Base-by-base conservation (phyloP, 2,888 invertebrate genomes). In the Gerosis bhagava region DNA sequence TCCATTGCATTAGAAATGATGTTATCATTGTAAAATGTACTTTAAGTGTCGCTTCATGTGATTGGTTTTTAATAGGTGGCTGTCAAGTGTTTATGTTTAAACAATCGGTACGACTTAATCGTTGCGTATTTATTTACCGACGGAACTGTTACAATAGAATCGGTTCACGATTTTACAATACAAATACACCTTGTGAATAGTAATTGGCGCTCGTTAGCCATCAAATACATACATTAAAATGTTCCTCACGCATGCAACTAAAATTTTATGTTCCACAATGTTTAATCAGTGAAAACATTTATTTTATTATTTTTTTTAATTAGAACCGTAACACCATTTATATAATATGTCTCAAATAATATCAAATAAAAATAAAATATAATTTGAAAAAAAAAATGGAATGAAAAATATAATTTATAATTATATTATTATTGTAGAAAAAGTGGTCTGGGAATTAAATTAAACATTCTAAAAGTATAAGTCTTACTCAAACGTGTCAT, bases 101-200 rank as follows among this genome's bases (percentile, higher is more conserved):
- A 31, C 36, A 29, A 24, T 15, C 13, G 26, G 12, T 25, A 17
- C 24, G 31, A 45, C 45, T 58, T 65, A 67, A 70, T 70, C 63
- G 62, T 70, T 70, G 62, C 65, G 65, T 66, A 69, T 73, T 32
- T 66, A 69, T 73, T 32, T 73, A 56, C 45, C 48, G 64, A 67
- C 63, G 60, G 59, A 68, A 67, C 64, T 68, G 75, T 73, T 65
- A 69, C 71, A 72, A 73, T 59, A 62, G 25, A 26, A 39, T 32
- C 40, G 28, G 28, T 45, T 24, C 17, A 47, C 52, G 62, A 62
- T 63, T 60, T 60, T 55, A 57, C 51, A 42, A 54, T 54, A 41
- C 28, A n/a, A n/a, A 29, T 26, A 34, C 25, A 21, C 26, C 25
- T 13, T 10, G 8, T 32, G 39, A 26, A 40, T 34, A 39, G 11